Evolutionary conservation across 2,888 invertebrate genomes (phyloP), one percentile per base, ranked within the genome.

Genomic region (Synanthedon vespiformis): DNA sequence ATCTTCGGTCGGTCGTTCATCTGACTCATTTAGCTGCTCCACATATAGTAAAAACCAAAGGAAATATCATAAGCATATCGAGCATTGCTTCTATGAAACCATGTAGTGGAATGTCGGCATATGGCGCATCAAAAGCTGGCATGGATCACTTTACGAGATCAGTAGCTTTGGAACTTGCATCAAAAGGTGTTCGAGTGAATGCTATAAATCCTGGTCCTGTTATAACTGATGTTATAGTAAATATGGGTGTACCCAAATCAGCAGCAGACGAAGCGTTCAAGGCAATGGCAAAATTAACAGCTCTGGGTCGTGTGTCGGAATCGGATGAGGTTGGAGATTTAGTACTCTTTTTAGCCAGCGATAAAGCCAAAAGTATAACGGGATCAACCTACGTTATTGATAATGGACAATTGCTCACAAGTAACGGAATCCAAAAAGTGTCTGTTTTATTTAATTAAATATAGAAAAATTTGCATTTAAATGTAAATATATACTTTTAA

Each of bases 61-160:
- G 77, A 1, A 70, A 68, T 40, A 63, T 76, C 3, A 58, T 74
- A 0, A 76, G 73, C 47, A 57, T 71, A 4, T 75, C 74, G 0
- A 77, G 76, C 54, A 40, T 65, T 2, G 52, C 54, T 1, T 6
- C 13, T 44, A 12, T 44, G 44, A 14, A 12, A n/a, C 2, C 14
- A 14, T 13, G 13, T 13, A 14, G 4, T n/a, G 60, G 49, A 54
- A 44, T 4, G 13, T 13, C 44, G 11, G 44, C 44, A n/a, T 94
- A 94, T 68, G 81, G 82, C 55, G 90, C 93, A 88, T 91, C 92
- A 44, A 94, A 94, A 76, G 81, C 92, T 22, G 92, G 92, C 6
- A 63, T 93, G 14, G 93, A 94, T 74, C 93, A 93, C 64, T 88
- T 94, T 57, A 93, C 93, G 1, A 80, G 89, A 60, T 91, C 92